Evolutionary conservation across 2,113 vertebrate species (phyloP), one percentile per base, ranked within the genome.

Genomic region (Eolophus roseicapilla): DNA sequence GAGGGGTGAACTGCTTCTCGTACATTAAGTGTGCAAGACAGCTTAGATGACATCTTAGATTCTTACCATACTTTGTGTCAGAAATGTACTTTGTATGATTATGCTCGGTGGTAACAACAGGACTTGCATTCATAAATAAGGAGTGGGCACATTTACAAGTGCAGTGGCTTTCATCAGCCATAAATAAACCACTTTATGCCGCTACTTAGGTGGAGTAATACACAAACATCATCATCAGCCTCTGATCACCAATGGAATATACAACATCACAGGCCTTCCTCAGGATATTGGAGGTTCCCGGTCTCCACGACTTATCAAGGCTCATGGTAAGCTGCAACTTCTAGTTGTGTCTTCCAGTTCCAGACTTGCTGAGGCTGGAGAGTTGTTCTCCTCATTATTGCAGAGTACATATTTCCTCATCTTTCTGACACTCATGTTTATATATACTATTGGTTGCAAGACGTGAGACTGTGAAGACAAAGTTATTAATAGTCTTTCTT

Each of bases 151-250:
- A 3, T 44, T 68, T 80, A 59, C 1, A 50, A 68, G 35, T 7
- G 23, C 19, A 33, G 35, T 55, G 43, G 6, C 28, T 82, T 74
- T 82, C 20, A 17, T 60, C 16, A 64, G 19, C 9, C 7, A 1
- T 89, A 67, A 77, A 28, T 35, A 76, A 85, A 69, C 39, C 33
- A 33, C 77, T 93, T 65, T 63, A 8, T 82, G 53, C 90, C 20
- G 4, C 59, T 93, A 52, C 64, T 29, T 86, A 97, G 97, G 84
- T 98, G 99, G 98, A 82, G 57, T 19, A 29, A 97, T 98, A 92
- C 33, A 97, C 65, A 98, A 97, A 88, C 99, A 99, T 68, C 55
- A 7, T 52, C 96, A 53, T 7, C 99, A 99, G 55, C 99, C 99
- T 41, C 95, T 99, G 64, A 97, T 99, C 74, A 98, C 98, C 4